Base-by-base conservation (phyloP, 2,797 vertebrate species). In the Yasuhikotakia modesta region DNA sequence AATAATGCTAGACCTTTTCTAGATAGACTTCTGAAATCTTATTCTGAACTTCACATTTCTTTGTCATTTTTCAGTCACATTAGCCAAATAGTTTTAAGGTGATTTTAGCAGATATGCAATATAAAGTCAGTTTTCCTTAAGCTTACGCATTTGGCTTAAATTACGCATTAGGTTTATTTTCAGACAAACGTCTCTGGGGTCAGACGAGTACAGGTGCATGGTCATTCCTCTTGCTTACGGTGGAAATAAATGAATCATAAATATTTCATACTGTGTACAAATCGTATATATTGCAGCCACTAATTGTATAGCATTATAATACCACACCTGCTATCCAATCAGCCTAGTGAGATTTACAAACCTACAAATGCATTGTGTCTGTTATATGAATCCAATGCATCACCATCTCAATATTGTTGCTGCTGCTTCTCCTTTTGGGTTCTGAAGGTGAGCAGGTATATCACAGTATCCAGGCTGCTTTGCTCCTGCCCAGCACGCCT, bases 401-500 rank as follows among this genome's bases (percentile, higher is more conserved):
- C 76, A 78, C 60, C 2, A 4, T 71, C 68, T 71, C 32, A 24
- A 16, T 68, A 67, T 64, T 64, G 68, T 71, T 50, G 30, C 22
- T 0, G 48, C 60, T 78, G 64, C 65, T 78, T 76, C 70, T 71
- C 21, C 50, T 71, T 66, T 73, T 77, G 63, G 63, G 52, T 73
- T 68, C 43, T 73, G 68, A 82, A 79, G 78, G 78, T 82, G 78
- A 82, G 73, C 14, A 30, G 70, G 70, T 77, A 82, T 76, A 71
- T 79, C 61, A 52, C 61, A 14, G 70, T 45, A 71, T 79, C 73
- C 43, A 82, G 45, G 21, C 16, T 48, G 60, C 70, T 76, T 79
- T 80, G 82, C 84, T 70, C 86, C 85, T 87, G 80, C 83, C 83
- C 78, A 45, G 68, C 55, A 78, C 74, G 81, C 78, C 79, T 84